Conservation (phyloP, 2,888 invertebrate genomes). For the Lepidocyrtoides sp. region DNA sequence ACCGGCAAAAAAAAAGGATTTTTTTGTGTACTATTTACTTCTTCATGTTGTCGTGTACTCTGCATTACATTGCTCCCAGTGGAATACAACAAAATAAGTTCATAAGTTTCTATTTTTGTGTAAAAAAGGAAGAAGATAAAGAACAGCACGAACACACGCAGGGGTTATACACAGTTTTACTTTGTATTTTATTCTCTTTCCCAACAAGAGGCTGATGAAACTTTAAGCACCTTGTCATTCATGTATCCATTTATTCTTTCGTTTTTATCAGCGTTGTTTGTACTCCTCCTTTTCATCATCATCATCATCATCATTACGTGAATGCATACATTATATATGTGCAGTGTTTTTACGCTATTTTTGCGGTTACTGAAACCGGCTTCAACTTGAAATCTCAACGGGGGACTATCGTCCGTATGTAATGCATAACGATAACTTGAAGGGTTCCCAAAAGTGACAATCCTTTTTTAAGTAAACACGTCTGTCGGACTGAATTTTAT, state of each 20-base stretch:
- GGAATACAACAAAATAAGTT: constrained; percentile 55
- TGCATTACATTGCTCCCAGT: constrained; percentile 57
- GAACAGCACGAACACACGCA: constrained; percentile 14
- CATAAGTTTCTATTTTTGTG: constrained; percentile 34
- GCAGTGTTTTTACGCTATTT: constrained; percentile 1
- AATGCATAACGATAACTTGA: constrained; percentile 33
- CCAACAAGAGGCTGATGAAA: constrained; percentile 50
- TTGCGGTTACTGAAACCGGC: constrained; percentile 43
- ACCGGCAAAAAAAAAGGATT: neutral
- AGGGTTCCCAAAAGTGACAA: constrained; percentile 44
- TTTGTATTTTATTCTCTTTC: neutral
- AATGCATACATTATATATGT: neutral
- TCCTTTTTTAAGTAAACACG: neutral
- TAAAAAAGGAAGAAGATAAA: neutral
- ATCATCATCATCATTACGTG: neutral
- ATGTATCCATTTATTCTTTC: constrained; percentile 3
- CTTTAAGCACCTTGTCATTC: constrained; percentile 74
- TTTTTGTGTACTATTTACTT: neutral
- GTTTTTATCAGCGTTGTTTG: neutral
- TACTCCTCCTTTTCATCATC: neutral
- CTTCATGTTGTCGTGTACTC: constrained; percentile 13
- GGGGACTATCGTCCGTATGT: neutral
- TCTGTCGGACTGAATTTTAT: constrained; percentile 20
- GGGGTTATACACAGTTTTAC: neutral
- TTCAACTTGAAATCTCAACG: constrained; percentile 51